Conservation (phyloP, 2,113 vertebrate species). For the Cranoglanis bouderius region DNA sequence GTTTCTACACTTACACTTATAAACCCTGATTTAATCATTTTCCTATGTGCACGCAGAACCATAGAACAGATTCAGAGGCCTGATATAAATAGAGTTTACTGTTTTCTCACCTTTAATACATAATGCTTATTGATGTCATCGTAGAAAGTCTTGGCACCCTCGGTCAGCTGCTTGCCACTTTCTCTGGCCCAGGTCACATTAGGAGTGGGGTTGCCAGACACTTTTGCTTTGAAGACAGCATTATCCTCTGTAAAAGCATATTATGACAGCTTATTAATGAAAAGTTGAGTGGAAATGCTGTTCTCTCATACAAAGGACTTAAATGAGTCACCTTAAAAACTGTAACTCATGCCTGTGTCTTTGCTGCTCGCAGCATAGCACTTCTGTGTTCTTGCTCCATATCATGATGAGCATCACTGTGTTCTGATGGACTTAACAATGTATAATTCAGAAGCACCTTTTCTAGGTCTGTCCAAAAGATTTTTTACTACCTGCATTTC, state of each 20-base stretch:
- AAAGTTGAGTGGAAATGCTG: neutral
- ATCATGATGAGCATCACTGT: neutral
- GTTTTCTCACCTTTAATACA: slow-evolving; percentile 67
- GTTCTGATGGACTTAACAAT: slow-evolving; percentile 2
- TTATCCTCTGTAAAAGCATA: slow-evolving; percentile 48
- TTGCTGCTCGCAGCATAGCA: neutral
- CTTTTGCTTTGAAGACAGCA: slow-evolving; percentile 63
- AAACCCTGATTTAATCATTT: neutral
- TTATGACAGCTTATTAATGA: neutral
- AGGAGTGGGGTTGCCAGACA: slow-evolving; percentile 66
- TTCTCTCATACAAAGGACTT: neutral
- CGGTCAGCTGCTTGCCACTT: slow-evolving; percentile 57
- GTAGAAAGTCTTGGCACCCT: slow-evolving; percentile 61
- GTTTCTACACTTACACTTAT: neutral
- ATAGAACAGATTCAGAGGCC: neutral
- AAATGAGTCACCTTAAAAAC: neutral
- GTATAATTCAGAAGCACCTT: slow-evolving; percentile 14
- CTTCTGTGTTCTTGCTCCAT: slow-evolving; percentile 2
- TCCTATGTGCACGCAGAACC: neutral
- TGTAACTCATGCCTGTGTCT: neutral
- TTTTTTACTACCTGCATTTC: slow-evolving; percentile 4
- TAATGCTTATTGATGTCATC: slow-evolving; percentile 67
- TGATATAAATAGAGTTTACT: neutral
- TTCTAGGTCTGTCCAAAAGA: neutral
- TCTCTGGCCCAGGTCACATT: slow-evolving; percentile 62